Evolutionary conservation across 2,113 vertebrate species (phyloP), one percentile per base, ranked within the genome.

Genomic region (Macquaria ambigua): DNA sequence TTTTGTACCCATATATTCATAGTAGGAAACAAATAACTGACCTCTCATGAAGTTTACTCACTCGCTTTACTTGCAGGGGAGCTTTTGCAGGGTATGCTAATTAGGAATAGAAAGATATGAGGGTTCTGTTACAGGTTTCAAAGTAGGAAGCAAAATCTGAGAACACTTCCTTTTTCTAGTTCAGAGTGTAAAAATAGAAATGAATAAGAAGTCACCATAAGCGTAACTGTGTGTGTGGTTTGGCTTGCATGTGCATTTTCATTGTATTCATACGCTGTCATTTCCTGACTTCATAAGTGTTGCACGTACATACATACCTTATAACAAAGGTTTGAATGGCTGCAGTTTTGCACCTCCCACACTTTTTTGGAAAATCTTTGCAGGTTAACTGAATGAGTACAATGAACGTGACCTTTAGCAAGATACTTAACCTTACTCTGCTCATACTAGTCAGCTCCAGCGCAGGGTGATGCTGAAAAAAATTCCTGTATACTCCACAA

Each of bases 91-190:
- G 39, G 1, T 8, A 39, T 1, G 1, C 6, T 39, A 8, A 39
- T 39, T 39, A 7, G 39, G 39, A 39, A 39, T 39, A 39, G 39
- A 39, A 39, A 39, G 39, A 39, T 1, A 39, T 39, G 39, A 39
- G 39, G 7, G 39, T 39, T 5, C 53, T 46, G 15, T 16, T 18
- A 16, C 41, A 12, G 1, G 14, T 73, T 53, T 73, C 9, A 34
- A 8, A 31, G 6, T 21, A 4, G 52, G 73, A 68, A 68, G 37
- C 0, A 21, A 37, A 20, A 23, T 41, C 14, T 20, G 25, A 34
- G 16, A 34, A 0, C 28, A 4, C 46, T 86, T 79, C 81, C 71
- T 21, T 53, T 81, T 59, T 67, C 16, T 25, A 3, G 52, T 71
- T 55, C 0, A 66, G 5, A 25, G 10, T 2, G 0, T 28, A 37